Evolutionary conservation across 2,888 invertebrate genomes (phyloP).

Genomic region (Taphrorychus bicolor): DNA sequence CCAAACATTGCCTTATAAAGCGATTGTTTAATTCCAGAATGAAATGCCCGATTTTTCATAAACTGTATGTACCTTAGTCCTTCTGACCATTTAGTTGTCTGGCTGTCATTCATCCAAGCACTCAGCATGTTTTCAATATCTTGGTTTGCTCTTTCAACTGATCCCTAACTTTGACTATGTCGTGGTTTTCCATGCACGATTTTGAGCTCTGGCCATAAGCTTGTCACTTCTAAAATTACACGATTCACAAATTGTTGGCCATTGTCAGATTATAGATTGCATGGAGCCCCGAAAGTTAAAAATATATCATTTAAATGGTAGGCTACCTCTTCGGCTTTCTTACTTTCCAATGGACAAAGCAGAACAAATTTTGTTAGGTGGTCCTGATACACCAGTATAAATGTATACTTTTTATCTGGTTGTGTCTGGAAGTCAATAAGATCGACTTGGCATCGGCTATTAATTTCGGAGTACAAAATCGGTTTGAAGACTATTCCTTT

Average conservation of each 20-base stretch:
- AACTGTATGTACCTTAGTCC: slow-evolving; percentile 50
- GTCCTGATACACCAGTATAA: slow-evolving; percentile 7
- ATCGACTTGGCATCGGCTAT: slow-evolving; percentile 47
- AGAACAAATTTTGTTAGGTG: neutral
- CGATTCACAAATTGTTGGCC: slow-evolving; percentile 16
- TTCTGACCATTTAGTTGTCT: slow-evolving; percentile 12
- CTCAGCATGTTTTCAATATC: slow-evolving; percentile 39
- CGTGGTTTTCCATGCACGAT: slow-evolving; percentile 47
- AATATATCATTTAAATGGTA: slow-evolving; percentile 23
- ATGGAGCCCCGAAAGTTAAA: slow-evolving; percentile 10
- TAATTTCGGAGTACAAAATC: slow-evolving; percentile 44
- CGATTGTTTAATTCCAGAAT: slow-evolving; percentile 49
- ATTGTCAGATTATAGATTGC: slow-evolving; percentile 4
- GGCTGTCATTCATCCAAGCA: slow-evolving; percentile 36
- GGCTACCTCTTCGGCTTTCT: slow-evolving; percentile 25
- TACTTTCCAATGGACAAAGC: slow-evolving; percentile 47
- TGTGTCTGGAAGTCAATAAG: slow-evolving; percentile 51
- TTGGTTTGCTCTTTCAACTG: slow-evolving; percentile 14
- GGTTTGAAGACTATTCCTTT: slow-evolving; percentile 39
- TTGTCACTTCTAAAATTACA: slow-evolving; percentile 33
- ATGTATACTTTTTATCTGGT: slow-evolving; percentile 39
- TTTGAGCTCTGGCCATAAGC: slow-evolving; percentile 45
- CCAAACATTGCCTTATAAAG: slow-evolving; percentile 50
- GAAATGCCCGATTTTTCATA: slow-evolving; percentile 50
- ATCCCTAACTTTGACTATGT: slow-evolving; percentile 19